phyloP scores from a whole-genome alignment of 2,113 vertebrate species.

The Hippolais icterina region DNA sequence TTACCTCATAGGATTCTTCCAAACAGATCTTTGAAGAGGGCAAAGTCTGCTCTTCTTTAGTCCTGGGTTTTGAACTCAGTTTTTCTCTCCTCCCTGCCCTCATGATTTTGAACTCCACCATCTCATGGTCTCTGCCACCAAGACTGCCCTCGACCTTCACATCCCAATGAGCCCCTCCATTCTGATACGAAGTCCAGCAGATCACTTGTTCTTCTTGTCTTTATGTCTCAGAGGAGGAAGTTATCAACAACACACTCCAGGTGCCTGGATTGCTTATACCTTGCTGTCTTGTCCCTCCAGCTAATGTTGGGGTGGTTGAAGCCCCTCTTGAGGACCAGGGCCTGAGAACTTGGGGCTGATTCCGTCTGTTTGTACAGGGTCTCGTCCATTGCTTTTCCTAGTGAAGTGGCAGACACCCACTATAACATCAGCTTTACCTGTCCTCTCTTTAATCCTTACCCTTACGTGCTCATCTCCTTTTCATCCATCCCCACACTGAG shows the following conservation, averaged over 20 bases:
- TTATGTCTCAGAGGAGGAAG: neutral
- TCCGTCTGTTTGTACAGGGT: neutral
- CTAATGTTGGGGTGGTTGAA: neutral
- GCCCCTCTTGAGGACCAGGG: neutral
- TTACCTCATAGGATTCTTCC: neutral
- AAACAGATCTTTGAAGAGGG: neutral
- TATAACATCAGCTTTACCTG: neutral
- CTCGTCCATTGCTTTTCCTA: neutral
- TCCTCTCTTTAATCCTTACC: neutral
- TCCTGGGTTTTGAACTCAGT: neutral
- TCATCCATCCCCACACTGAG: neutral
- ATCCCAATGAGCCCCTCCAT: fast-evolving
- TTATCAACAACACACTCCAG: neutral
- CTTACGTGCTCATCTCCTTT: neutral
- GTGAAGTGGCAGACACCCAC: neutral
- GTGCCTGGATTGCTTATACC: neutral
- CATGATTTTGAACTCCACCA: neutral
- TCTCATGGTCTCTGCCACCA: neutral
- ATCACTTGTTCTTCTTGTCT: neutral
- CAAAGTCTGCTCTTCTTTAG: neutral
- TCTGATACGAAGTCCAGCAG: neutral
- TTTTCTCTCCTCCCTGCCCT: neutral
- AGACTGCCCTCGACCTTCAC: neutral
- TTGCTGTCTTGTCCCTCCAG: neutral
- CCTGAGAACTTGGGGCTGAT: neutral